A percentile compares a stretch with the other conserved stretches of the same genome.
phyloP scores from a whole-genome alignment of 2,113 vertebrate genomes.

The Gallinago paraguaiae region DNA sequence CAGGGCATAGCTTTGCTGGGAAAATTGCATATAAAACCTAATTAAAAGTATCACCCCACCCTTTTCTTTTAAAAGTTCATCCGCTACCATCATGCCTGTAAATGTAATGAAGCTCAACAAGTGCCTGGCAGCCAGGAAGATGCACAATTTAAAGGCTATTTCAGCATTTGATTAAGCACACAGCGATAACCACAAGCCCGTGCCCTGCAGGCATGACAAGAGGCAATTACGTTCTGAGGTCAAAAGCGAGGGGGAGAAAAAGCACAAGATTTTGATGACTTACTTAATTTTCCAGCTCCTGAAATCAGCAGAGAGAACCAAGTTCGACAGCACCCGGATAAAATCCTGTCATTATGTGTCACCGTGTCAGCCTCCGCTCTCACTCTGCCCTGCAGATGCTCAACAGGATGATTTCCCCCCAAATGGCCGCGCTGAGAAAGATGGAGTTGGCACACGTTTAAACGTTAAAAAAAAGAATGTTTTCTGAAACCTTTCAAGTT shows the following conservation, averaged over 20 bases:
- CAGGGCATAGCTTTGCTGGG: slow-evolving; percentile 35
- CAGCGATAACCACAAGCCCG: slow-evolving; percentile 54
- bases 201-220: slow-evolving; percentile 49
- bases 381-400: neutral
- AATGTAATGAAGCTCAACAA: slow-evolving; percentile 51
- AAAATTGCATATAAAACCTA: slow-evolving; percentile 50
- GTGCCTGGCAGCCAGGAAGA: slow-evolving; percentile 31
- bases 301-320: slow-evolving; percentile 53
- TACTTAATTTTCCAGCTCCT: slow-evolving; percentile 56
- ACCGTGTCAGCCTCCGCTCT: neutral
- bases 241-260: slow-evolving; percentile 58
- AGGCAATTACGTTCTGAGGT: slow-evolving; percentile 58
- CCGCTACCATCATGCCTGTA: slow-evolving; percentile 29
- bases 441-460: neutral
- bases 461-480: neutral
- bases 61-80: slow-evolving; percentile 63
- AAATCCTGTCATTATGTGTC: slow-evolving; percentile 32
- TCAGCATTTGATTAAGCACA: slow-evolving; percentile 59
- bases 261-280: slow-evolving; percentile 54
- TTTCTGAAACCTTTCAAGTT: neutral
- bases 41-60: slow-evolving; percentile 53
- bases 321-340: slow-evolving; percentile 20
- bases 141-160: slow-evolving; percentile 55
- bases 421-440: neutral
- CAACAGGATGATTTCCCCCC: neutral